Evolutionary conservation across 2,888 invertebrate genomes (phyloP), one percentile per base, ranked within the genome.

Genomic region (Dione juno): DNA sequence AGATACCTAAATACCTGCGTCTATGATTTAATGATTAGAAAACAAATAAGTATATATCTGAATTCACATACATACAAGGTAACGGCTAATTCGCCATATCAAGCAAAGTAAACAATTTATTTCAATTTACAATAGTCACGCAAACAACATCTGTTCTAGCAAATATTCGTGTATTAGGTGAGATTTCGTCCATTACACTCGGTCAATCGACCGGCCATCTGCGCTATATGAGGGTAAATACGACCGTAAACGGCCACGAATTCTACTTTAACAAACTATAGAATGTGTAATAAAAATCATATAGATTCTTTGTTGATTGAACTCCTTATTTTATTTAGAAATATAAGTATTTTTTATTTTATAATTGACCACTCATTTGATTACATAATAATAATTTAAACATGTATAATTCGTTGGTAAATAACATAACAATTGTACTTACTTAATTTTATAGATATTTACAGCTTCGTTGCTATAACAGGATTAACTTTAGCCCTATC

Each of bases 181-280:
- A 82, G 84, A 86, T 87, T 88, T 86, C 79, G 83, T 84, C 82
- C 82, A 84, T 83, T 83, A 80, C 81, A 80, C 80, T 80, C 83
- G 87, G 88, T 88, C 88, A 89, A 91, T 91, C 84, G 90, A 16
- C 80, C 83, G 89, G 84, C 90, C 92, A 92, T 92, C 91, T 92
- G 91, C 82, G 86, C 73, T 74, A 77, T 71, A 73, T 59, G 69
- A 69, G 68, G 63, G 74, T 71, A 66, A 67, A 69, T 64, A 71
- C 54, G 37, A 19, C 52, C 74, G 59, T 70, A 74, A 74, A 73
- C 66, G 72, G 66, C 73, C 76, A 77, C 74, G 75, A 59, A 66
- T 75, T 72, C 66, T 66, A 69, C 66, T 73, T 66, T 66, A 66
- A 69, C 43, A 61, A 61, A 61, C 40, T 50, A 67, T 71, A 64